Evolutionary conservation across 2,888 invertebrate genomes (phyloP).

Genomic region (Agonopterix subpropinquella): DNA sequence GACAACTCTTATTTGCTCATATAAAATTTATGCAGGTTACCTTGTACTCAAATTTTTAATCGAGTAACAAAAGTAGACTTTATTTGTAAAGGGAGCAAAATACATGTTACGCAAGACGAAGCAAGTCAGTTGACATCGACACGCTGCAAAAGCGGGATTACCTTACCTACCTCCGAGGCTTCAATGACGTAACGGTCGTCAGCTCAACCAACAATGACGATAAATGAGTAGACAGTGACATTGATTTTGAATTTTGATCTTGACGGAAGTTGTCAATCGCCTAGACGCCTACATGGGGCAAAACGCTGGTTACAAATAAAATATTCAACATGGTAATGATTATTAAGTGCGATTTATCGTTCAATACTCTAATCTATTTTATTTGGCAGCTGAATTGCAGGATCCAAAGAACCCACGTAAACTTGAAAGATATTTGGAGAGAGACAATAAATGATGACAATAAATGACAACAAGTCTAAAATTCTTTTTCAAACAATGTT

Average conservation of each 20-base stretch:
- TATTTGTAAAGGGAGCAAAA: constrained; percentile 18
- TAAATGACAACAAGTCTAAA: too few species aligned
- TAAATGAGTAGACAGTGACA: constrained; percentile 36
- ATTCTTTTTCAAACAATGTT: too few species aligned
- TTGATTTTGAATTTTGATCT: constrained; percentile 47
- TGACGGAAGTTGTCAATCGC: constrained; percentile 18
- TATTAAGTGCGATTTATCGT: not conserved
- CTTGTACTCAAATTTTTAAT: not conserved
- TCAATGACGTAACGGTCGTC: constrained; percentile 50
- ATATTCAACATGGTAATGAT: too few species aligned
- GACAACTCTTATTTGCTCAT: too few species aligned
- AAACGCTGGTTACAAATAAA: not conserved
- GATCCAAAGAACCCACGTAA: too few species aligned
- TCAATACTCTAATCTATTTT: not conserved
- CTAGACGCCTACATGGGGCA: constrained; percentile 2
- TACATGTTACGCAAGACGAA: constrained; percentile 48
- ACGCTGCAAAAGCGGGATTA: constrained; percentile 33
- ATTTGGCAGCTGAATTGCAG: not conserved
- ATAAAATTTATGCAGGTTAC: not conserved
- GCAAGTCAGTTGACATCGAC: constrained; percentile 38
- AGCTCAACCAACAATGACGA: constrained; percentile 17
- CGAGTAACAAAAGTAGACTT: not conserved
- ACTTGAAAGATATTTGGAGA: too few species aligned
- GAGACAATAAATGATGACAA: too few species aligned
- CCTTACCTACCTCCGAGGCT: constrained; percentile 35